Evolutionary conservation across 2,113 vertebrate species (phyloP), one percentile per base, ranked within the genome.

Genomic region (Anguilla japonica): DNA sequence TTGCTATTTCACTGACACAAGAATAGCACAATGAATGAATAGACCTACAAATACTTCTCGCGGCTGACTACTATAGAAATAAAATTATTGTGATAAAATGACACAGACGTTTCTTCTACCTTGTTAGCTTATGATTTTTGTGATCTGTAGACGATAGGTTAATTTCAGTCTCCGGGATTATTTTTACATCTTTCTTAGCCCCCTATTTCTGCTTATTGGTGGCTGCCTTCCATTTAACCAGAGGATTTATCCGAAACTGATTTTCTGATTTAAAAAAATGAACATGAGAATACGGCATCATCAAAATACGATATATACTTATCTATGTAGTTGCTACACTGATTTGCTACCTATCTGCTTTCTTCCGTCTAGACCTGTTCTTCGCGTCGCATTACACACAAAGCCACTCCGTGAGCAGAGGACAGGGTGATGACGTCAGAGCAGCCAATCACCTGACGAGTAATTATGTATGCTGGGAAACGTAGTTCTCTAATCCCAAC

Each of bases 361-460:
- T 85, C 15, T 85, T 90, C 89, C 88, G 87, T 83, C 85, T 88
- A 85, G 88, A 88, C 91, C 93, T 92, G 89, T 85, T 84, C 83
- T 84, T 89, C 84, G 90, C 91, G 88, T 34, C 82, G 80, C 75
- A 39, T 18, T 11, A 20, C 60, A 86, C 91, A 94, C 92, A 95
- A 94, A 93, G 92, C 89, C 56, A 85, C 29, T 86, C 53, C 86
- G 83, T 82, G 0, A 85, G 88, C 53, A 11, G 50, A 91, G 86
- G 40, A 90, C 91, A 88, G 90, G 83, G 41, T 0, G 26, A 13
- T 91, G 90, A 93, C 93, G 93, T 95, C 91, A 94, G 15, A 39
- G 11, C 63, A 13, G 0, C 11, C n/a, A 46, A 29, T 29, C 18
- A n/a, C 29, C 14, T 78, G 39, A 22, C 79, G 22, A 15, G 34